Base-by-base conservation (phyloP, 2,888 invertebrate genomes). In the Gastracanthus pulcherrimus region DNA sequence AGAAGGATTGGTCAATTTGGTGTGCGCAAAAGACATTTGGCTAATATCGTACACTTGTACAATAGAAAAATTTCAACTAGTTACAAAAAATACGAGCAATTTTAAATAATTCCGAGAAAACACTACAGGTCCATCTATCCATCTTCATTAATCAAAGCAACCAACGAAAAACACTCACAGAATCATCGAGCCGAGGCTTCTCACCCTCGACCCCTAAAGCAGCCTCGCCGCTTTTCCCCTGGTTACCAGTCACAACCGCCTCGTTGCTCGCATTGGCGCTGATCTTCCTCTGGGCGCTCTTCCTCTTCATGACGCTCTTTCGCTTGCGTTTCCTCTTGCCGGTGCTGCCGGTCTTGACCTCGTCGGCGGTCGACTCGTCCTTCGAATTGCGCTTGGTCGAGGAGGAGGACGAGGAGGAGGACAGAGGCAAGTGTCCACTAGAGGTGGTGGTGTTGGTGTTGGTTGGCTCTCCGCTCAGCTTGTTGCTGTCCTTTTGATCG, bases 221-320 rank as follows among this genome's bases (percentile, higher is more conserved):
- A 36, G 86, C 78, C 80, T 90, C 89, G 34, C 60, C 85, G 16
- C 79, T 48, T 90, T 89, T 48, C 86, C 86, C 6, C 82, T 81
- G 36, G 83, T 66, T 3, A 84, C 16, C 70, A 76, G 11, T 66
- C 41, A 89, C 89, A 38, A 77, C 23, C n/a, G 86, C 70, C 89
- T 89, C 80, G 87, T 89, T 76, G 45, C 71, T 75, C 0, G 36
- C n/a, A 60, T 38, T 60, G 3, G 87, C 90, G 79, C 89, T 91
- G 0, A 95, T 94, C 88, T 96, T 96, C 79, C 96, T 94, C 87
- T 95, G 95, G 0, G 94, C 93, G 86, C 95, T 95, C 90, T 96
- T 97, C 92, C 96, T 96, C 92, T 96, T 96, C 91, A 96, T 95
- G 85, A 95, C 93, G 45, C 95, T 94, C 93, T 95, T 96, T 92